Evolutionary conservation across 30 jellyfish, hydroid and myxozoan genomes (phyloP), one percentile per base, ranked within the genome.

Genomic region (Mastigias papua): DNA sequence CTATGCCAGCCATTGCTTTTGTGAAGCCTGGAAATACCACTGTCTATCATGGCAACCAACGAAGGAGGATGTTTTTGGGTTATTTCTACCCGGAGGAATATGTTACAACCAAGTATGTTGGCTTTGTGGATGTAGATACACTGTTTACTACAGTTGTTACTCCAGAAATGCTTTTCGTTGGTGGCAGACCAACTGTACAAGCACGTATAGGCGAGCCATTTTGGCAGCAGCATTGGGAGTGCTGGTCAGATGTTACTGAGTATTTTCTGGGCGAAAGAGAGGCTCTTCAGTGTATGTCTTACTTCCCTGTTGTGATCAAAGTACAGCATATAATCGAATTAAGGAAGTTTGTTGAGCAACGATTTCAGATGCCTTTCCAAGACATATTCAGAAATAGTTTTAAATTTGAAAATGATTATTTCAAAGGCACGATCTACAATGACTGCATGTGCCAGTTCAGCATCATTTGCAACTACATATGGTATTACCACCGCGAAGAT

Each of bases 51-150:
- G 63, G 73, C 42, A 46, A 62, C 42, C 97, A 78, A 37, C 31
- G 74, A 25, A 42, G 73, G 1, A 48, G 97, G 16, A 90, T 82
- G 95, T 90, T 25, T 37, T 64, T 46, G 78, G 90, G 86, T 63
- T 80, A 80, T 37, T 80, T 80, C 48, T 80, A 61, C 31, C 90
- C 90, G 19, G 90, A 80, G 21, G 22, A 67, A 1, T 96, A 63
- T 48, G 88, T 83, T 0, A 48, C 65, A 26, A 87, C 91, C 19
- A 83, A 84, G 21, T 90, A 34, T 76, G 91, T 90, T 33, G 97
- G 95, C 19, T 90, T 71, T 51, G 88, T 90, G n/a, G 97, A 90
- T 75, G 66, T 87, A 33, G 97, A 90, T 35, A 82, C 86, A 17
- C 32, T 90, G 82, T 81, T 90, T 64, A 74, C 80, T 26, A 30